phyloP scores from a whole-genome alignment of 2,113 vertebrate species.

The Istiophorus platypterus region DNA sequence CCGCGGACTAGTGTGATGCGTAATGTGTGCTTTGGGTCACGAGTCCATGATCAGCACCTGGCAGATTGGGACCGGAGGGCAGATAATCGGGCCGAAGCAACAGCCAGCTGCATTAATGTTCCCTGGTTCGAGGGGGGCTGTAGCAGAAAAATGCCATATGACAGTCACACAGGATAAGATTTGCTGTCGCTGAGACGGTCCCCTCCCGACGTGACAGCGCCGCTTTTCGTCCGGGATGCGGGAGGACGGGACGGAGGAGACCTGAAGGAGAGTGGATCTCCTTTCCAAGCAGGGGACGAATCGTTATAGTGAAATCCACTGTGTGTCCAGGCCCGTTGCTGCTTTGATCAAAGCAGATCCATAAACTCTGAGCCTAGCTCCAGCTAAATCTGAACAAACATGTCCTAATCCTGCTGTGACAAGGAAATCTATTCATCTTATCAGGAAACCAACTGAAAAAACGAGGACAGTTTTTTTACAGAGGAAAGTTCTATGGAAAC shows the following conservation, averaged over 20 bases:
- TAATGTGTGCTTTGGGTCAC: conserved; percentile 7
- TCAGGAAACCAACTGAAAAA: conserved; percentile 25
- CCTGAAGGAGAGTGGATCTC: conserved; percentile 51
- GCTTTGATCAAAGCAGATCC: conserved; percentile 77
- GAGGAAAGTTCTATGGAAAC: not conserved
- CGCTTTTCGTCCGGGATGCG: conserved; percentile 1
- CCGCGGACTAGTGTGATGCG: conserved; percentile 3
- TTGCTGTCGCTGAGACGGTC: conserved; percentile 36
- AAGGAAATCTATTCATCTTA: conserved; percentile 55
- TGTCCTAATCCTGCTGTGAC: conserved; percentile 71
- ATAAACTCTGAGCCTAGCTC: conserved; percentile 52
- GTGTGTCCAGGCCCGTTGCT: conserved; percentile 42
- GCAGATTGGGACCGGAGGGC: conserved; percentile 44
- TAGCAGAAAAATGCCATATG: not conserved
- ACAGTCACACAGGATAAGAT: conserved; percentile 39
- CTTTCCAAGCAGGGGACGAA: conserved; percentile 52
- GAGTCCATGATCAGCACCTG: conserved; percentile 35
- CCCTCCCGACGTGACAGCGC: conserved; percentile 8
- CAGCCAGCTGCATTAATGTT: conserved; percentile 49
- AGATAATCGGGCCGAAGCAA: conserved; percentile 54
- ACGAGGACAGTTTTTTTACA: not conserved
- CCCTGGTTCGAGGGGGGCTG: conserved; percentile 60
- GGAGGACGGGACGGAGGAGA: conserved; percentile 9
- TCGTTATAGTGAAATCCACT: conserved; percentile 58
- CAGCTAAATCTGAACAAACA: conserved; percentile 72